phyloP scores from a whole-genome alignment of 2,888 invertebrate genomes.

The Strigamia crassipes region DNA sequence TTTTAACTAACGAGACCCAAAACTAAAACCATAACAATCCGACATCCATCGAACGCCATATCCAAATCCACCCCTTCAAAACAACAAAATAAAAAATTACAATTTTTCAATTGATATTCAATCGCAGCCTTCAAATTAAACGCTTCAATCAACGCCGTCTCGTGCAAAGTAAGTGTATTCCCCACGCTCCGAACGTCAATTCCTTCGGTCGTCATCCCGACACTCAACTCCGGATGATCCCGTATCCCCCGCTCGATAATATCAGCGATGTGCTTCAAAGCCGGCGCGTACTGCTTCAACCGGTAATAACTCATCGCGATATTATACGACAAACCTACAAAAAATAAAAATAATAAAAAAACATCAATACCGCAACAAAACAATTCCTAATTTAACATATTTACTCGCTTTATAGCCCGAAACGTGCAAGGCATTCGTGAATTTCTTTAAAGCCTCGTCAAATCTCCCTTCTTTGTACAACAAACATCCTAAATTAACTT shows the following conservation, averaged over 20 bases:
- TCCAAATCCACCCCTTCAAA: no score
- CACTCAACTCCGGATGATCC: slow-evolving; percentile 95
- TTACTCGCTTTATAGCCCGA: slow-evolving; percentile 79
- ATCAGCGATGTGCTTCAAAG: slow-evolving; percentile 89
- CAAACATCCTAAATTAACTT: slow-evolving; percentile 93
- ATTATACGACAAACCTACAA: slow-evolving; percentile 84
- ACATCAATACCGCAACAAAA: not conserved
- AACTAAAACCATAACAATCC: not conserved
- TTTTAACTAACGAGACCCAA: not conserved
- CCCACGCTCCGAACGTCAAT: slow-evolving; percentile 87
- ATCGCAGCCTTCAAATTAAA: slow-evolving; percentile 98
- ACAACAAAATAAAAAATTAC: slow-evolving; percentile 57
- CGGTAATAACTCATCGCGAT: slow-evolving; percentile 93
- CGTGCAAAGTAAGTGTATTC: slow-evolving; percentile 88
- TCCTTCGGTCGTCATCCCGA: slow-evolving; percentile 92
- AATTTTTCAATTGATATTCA: slow-evolving; percentile 89
- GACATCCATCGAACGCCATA: slow-evolving; percentile 48
- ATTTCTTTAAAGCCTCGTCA: slow-evolving; percentile 89
- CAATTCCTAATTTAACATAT: not conserved
- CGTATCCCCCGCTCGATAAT: slow-evolving; percentile 95
- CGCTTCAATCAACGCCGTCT: slow-evolving; percentile 96
- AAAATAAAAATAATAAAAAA: slow-evolving; percentile 51
- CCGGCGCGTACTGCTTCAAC: slow-evolving; percentile 89
- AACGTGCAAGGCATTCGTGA: slow-evolving; percentile 82
- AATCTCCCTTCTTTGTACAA: slow-evolving; percentile 89